These are phyloP conservation scores for Leucoraja ocellata DNA, from an alignment of 2,797 vertebrate species.

Conservation along the genomic window DNA sequence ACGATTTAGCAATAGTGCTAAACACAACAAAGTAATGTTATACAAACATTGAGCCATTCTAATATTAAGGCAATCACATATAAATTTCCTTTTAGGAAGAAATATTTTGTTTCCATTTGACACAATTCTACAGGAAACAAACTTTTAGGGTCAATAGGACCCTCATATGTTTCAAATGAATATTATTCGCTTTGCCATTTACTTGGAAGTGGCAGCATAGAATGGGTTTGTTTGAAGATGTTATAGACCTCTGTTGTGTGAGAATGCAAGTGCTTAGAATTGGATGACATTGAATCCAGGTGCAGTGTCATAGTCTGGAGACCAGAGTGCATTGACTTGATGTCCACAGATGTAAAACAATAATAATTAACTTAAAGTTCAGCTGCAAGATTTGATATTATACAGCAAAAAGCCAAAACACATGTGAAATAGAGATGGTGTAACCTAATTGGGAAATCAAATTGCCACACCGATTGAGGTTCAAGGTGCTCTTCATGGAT, in stretches of 20 bases:
- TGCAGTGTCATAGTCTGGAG: not conserved
- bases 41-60: too few relatives aligned
- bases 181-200: not conserved
- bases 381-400: too few relatives aligned
- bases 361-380: too few relatives aligned
- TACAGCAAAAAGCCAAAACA: not conserved
- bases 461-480: not conserved
- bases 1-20: too few relatives aligned
- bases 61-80: too few relatives aligned
- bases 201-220: not conserved
- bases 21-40: too few relatives aligned
- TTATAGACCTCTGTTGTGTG: not conserved
- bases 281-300: not conserved
- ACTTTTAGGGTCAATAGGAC: not conserved
- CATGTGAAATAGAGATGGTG: not conserved
- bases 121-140: not conserved
- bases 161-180: not conserved
- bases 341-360: not conserved
- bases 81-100: not conserved
- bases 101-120: not conserved
- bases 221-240: not conserved
- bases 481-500: too few relatives aligned
- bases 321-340: not conserved
- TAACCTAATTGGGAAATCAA: not conserved
- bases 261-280: not conserved